Conservation (phyloP, 2,113 vertebrate species). For the Excalfactoria chinensis region DNA sequence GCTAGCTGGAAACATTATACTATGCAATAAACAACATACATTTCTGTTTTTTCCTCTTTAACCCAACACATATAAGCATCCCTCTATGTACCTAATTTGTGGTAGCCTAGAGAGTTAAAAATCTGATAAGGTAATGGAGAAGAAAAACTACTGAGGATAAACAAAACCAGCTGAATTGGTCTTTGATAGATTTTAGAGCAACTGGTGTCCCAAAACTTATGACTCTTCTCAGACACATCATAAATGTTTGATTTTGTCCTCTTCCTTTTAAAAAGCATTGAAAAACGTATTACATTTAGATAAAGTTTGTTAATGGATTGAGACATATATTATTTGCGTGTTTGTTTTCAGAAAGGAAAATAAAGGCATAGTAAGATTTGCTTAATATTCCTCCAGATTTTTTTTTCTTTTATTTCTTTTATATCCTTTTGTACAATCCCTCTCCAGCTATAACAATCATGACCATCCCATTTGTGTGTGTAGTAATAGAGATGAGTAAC, state of each 20-base stretch:
- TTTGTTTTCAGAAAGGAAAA: not conserved
- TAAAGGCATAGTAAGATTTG: rapidly evolving
- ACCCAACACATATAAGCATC: not conserved
- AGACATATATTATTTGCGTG: not conserved
- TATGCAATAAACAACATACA: conserved; percentile 8
- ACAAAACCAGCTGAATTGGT: rapidly evolving
- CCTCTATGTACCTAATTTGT: not conserved
- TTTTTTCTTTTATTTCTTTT: not conserved
- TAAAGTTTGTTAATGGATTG: not conserved
- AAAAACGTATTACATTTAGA: not conserved
- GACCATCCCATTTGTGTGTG: not conserved
- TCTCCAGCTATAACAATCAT: not conserved
- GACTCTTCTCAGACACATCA: not conserved
- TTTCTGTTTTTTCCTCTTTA: not conserved
- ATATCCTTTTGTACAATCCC: rapidly evolving
- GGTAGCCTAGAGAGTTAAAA: not conserved
- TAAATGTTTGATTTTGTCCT: rapidly evolving
- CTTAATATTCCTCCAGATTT: not conserved
- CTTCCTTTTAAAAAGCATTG: not conserved
- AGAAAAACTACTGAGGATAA: not conserved
- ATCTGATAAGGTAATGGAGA: not conserved
- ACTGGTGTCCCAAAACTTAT: not conserved
- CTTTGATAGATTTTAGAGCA: not conserved
- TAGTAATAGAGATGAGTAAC: not conserved
- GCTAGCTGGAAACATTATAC: conserved; percentile 32